Evolutionary conservation across 2,797 vertebrate genomes (phyloP).

Genomic region (Arnoldichthys spilopterus): DNA sequence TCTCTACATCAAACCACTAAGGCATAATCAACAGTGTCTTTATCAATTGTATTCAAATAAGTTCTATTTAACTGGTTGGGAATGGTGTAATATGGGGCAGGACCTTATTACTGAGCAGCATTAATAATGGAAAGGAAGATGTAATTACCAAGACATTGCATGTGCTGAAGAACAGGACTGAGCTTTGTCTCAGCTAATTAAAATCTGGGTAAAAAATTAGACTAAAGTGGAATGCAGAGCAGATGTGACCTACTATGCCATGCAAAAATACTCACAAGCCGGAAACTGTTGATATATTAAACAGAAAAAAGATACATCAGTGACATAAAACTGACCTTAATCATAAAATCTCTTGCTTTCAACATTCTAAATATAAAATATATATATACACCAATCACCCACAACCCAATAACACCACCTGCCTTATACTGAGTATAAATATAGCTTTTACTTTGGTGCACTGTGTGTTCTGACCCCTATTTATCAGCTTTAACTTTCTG

Average conservation of each 20-base stretch:
- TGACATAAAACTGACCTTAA: background rate
- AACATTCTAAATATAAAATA: background rate
- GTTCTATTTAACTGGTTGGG: constrained; percentile 10
- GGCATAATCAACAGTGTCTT: constrained; percentile 10
- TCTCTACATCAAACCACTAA: constrained; percentile 1
- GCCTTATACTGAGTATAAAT: no score
- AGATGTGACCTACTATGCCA: constrained; percentile 20
- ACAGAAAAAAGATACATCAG: background rate
- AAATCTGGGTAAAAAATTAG: constrained; percentile 17
- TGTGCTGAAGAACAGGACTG: background rate
- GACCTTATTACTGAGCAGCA: constrained; percentile 20
- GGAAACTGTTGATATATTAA: background rate
- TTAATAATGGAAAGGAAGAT: constrained; percentile 32
- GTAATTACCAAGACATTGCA: constrained; percentile 15
- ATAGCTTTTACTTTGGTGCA: no score
- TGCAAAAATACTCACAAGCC: background rate
- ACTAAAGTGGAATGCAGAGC: constrained; percentile 2
- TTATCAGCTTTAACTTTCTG: no score
- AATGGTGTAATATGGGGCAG: constrained; percentile 11
- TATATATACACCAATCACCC: no score
- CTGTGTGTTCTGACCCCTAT: no score
- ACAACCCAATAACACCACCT: no score
- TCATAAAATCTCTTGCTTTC: background rate
- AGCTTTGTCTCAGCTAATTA: constrained; percentile 26
- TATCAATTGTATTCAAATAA: background rate